Conservation (phyloP, 1,140 invertebrate species). For the Hylaeus volcanicus region DNA sequence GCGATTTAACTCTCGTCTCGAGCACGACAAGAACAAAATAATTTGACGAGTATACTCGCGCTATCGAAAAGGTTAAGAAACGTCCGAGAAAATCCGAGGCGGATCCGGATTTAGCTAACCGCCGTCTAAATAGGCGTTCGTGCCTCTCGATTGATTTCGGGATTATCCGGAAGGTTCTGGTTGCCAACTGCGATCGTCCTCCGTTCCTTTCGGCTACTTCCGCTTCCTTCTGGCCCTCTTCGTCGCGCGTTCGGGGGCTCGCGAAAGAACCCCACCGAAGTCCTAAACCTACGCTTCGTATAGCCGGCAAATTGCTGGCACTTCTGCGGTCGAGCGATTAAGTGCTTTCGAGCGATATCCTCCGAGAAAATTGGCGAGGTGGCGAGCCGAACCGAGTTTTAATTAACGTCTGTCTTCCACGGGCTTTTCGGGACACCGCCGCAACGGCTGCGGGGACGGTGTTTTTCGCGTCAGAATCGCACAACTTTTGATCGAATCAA, state of each 20-base stretch:
- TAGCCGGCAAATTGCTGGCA: slow-evolving; percentile 75
- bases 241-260: slow-evolving; percentile 58
- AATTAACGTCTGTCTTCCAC: slow-evolving; percentile 62
- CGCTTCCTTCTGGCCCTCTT: slow-evolving; percentile 22
- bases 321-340: slow-evolving; percentile 77
- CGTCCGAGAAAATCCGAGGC: slow-evolving; percentile 11
- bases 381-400: slow-evolving; percentile 58
- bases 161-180: slow-evolving; percentile 71
- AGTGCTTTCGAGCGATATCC: slow-evolving; percentile 72
- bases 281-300: slow-evolving; percentile 66
- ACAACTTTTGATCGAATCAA: too few relatives aligned
- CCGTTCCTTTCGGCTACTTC: slow-evolving; percentile 57
- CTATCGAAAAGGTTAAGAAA: neutral
- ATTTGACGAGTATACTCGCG: neutral
- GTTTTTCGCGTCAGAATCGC: too few relatives aligned
- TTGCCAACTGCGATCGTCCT: slow-evolving; percentile 74
- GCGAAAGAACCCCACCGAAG: slow-evolving; percentile 13
- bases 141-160: slow-evolving; percentile 75
- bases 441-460: too few relatives aligned
- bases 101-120: slow-evolving; percentile 54
- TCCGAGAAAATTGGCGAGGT: slow-evolving; percentile 62
- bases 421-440: slow-evolving; percentile 3
- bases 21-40: too few relatives aligned
- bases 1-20: too few relatives aligned
- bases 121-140: slow-evolving; percentile 58